A percentile compares a stretch with the other conserved stretches of the same genome.
These are phyloP conservation scores for Rhynchomys soricoides DNA, from an alignment of 2,113 vertebrate genomes.

Conservation along the genomic window DNA sequence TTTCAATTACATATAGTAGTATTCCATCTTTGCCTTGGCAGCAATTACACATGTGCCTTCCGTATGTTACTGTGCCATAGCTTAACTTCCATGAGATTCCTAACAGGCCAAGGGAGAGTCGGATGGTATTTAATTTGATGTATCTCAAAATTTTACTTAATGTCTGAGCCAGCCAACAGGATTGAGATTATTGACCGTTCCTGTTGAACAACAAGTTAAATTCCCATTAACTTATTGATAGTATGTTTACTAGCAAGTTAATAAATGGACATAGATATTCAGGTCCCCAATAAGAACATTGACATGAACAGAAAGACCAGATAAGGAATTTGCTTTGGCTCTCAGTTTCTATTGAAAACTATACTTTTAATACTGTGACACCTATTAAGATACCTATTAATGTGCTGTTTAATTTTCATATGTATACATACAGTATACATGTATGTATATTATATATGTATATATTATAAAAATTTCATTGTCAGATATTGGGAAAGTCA, in stretches of 20 bases:
- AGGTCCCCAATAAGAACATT: background rate
- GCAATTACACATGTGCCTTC: background rate
- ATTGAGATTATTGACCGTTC: background rate
- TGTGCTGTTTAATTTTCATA: background rate
- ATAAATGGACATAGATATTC: background rate
- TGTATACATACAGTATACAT: background rate
- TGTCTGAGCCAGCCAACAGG: slow-evolving; percentile 16
- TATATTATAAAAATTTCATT: background rate
- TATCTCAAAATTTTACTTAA: background rate
- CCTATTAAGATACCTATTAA: background rate
- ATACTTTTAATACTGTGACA: background rate
- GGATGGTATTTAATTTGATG: background rate
- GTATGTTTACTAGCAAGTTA: background rate
- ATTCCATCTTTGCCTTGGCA: background rate
- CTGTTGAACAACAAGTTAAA: slow-evolving; percentile 30
- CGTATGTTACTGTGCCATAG: background rate
- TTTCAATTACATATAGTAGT: background rate
- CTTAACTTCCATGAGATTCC: background rate
- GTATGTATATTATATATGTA: background rate
- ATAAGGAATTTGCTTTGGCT: background rate
- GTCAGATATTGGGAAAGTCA: background rate
- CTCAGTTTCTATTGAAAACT: background rate
- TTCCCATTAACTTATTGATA: slow-evolving; percentile 22
- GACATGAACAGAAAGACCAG: background rate
- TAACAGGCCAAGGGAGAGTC: background rate